phyloP scores from a whole-genome alignment of 1,140 invertebrate species.

The Xylocopa sonorina region DNA sequence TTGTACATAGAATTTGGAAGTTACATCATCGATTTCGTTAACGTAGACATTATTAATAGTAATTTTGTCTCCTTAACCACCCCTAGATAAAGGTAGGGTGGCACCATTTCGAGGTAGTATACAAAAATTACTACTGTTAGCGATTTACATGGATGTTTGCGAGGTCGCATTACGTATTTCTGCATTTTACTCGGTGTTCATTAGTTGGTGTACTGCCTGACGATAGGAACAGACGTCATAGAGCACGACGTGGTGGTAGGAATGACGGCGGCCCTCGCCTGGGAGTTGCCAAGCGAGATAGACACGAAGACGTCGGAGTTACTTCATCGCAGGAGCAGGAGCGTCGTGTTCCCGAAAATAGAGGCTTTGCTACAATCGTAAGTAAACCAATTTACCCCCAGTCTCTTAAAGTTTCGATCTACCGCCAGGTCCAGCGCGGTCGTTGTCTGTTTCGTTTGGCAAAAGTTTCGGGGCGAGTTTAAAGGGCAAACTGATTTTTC shows the following conservation, averaged over 20 bases:
- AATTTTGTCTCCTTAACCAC: too few relatives aligned
- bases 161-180: neutral
- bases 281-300: slow-evolving; percentile 79
- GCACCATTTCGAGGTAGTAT: too few relatives aligned
- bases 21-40: too few relatives aligned
- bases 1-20: too few relatives aligned
- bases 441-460: neutral
- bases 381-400: slow-evolving; percentile 62
- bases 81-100: too few relatives aligned
- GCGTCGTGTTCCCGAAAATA: slow-evolving; percentile 79
- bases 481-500: neutral
- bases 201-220: slow-evolving; percentile 80
- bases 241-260: slow-evolving; percentile 77
- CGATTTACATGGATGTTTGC: too few relatives aligned
- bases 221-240: slow-evolving; percentile 75
- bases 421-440: neutral
- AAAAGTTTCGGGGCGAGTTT: neutral
- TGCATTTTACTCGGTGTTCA: slow-evolving; percentile 28
- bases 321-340: slow-evolving; percentile 75
- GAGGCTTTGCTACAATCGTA: slow-evolving; percentile 80
- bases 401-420: neutral
- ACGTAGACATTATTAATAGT: too few relatives aligned
- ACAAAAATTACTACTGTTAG: too few relatives aligned
- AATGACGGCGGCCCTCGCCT: slow-evolving; percentile 79
- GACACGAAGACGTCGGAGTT: slow-evolving; percentile 73